These are phyloP conservation scores for Cephalopterus ornatus DNA, from an alignment of 2,113 vertebrate species.

Conservation along the genomic window DNA sequence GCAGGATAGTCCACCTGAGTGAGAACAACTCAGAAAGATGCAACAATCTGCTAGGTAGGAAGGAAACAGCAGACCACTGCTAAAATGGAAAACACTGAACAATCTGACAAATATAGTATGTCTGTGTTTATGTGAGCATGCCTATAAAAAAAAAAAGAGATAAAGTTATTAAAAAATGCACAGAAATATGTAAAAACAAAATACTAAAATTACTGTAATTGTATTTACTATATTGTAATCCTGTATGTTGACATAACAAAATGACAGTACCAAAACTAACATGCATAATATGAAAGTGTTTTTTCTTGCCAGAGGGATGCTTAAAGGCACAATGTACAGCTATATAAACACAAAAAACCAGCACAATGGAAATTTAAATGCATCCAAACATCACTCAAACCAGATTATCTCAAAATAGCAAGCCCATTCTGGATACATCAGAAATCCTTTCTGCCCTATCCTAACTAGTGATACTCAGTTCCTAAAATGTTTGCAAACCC, in stretches of 20 bases:
- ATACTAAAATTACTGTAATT: not conserved
- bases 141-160: not conserved
- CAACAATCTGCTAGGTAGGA: not conserved
- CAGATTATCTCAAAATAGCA: not conserved
- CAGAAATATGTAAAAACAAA: not conserved
- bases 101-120: not conserved
- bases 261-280: not conserved
- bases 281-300: too few relatives aligned
- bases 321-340: not conserved
- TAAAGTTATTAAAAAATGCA: not conserved
- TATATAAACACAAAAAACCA: not conserved
- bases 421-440: not conserved
- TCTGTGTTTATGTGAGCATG: not conserved
- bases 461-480: not conserved
- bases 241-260: not conserved
- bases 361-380: not conserved
- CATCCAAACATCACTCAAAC: not conserved
- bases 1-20: not conserved
- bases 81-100: not conserved
- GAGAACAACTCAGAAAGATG: not conserved
- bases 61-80: not conserved
- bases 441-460: not conserved
- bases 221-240: not conserved
- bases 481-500: not conserved
- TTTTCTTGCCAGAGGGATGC: not conserved